Evolutionary conservation across 2,113 vertebrate species (phyloP).

Genomic region (Corythoichthys intestinalis): DNA sequence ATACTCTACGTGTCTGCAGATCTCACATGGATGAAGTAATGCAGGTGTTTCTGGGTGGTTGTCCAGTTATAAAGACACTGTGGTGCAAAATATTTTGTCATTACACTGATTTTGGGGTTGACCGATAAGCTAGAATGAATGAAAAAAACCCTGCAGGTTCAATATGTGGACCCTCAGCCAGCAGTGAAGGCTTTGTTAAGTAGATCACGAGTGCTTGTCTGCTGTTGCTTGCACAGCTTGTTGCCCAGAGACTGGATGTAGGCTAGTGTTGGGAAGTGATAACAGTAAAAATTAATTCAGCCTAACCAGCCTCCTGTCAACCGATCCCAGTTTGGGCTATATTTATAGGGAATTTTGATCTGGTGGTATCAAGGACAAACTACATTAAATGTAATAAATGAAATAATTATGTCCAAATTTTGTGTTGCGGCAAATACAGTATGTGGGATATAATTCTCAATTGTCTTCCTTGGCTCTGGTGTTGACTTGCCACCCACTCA

Average conservation of each 20-base stretch:
- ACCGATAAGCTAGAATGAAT: not conserved
- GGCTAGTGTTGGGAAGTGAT: not conserved
- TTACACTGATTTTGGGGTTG: not conserved
- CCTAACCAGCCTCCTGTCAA: not conserved
- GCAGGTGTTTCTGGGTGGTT: no score
- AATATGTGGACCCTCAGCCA: not conserved
- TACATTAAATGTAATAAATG: not conserved
- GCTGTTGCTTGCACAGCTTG: not conserved
- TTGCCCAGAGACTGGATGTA: not conserved
- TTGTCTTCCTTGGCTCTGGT: not conserved
- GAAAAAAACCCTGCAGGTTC: not conserved
- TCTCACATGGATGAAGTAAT: no score
- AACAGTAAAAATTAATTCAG: not conserved
- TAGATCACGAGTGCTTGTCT: not conserved
- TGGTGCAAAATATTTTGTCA: no score
- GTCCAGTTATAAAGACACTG: no score
- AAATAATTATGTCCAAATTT: not conserved
- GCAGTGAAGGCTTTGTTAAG: not conserved
- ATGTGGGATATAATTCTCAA: not conserved
- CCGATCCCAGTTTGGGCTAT: not conserved
- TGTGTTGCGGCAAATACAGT: not conserved
- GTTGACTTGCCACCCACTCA: conserved; percentile 8
- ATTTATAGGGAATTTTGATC: not conserved
- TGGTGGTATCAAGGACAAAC: not conserved
- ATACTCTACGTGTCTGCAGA: no score